Evolutionary conservation across 2,888 invertebrate species (phyloP).

Genomic region (Scaptomyza polygonia): DNA sequence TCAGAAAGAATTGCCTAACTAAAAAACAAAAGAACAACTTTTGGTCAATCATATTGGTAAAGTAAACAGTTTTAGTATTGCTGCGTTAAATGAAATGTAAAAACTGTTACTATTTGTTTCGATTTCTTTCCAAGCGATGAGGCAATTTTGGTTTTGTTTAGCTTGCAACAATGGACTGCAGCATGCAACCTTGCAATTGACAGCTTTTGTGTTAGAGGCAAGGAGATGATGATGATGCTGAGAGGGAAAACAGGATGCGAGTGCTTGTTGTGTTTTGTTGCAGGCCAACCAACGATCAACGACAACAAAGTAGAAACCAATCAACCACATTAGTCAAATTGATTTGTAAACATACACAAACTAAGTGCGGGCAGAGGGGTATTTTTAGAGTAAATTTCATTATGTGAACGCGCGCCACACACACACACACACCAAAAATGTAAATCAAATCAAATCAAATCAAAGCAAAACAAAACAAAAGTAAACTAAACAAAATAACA

Average conservation of each 20-base stretch:
- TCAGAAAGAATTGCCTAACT: too few relatives aligned
- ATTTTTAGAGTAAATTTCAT: constrained; percentile 36
- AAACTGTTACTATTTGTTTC: neutral
- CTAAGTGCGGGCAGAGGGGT: neutral
- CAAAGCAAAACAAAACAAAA: constrained; percentile 27
- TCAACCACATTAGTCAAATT: constrained; percentile 70
- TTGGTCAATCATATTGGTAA: neutral
- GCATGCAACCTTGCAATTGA: constrained; percentile 12
- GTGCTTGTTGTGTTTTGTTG: constrained; percentile 14
- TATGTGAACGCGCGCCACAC: constrained; percentile 18
- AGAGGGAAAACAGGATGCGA: constrained; percentile 4
- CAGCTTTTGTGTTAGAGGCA: neutral
- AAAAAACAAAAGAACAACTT: neutral
- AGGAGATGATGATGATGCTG: too few relatives aligned
- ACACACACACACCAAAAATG: constrained; percentile 14
- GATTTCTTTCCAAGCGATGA: constrained; percentile 4
- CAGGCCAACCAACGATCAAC: too few relatives aligned
- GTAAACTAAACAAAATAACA: constrained; percentile 35
- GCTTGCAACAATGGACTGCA: constrained; percentile 6
- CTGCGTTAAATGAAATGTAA: neutral
- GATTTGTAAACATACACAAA: constrained; percentile 67
- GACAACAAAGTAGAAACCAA: constrained; percentile 45
- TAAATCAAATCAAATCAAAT: constrained; percentile 35
- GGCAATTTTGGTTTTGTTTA: constrained; percentile 2
- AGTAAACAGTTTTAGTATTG: neutral